Evolutionary conservation across 2,797 vertebrate species (phyloP), one percentile per base, ranked within the genome.

Genomic region (Neopelma chrysocephalum): DNA sequence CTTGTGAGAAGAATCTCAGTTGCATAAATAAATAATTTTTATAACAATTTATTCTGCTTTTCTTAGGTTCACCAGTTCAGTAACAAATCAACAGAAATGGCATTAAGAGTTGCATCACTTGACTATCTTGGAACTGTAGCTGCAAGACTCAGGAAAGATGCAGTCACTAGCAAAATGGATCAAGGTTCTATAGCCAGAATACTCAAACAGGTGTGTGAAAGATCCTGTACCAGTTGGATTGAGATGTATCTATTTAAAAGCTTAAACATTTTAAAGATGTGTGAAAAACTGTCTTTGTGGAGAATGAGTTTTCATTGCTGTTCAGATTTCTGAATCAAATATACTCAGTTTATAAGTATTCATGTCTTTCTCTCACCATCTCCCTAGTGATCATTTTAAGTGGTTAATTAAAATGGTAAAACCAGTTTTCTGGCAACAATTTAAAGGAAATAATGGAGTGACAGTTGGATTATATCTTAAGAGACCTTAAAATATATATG

Each of bases 91-190:
- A 99, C 99, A 87, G 99, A 99, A 97, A 99, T 99, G 99, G 99
- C 99, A 21, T 98, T 99, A 92, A 98, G 99, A 97, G 99, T 99
- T 88, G 99, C 99, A 9, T 99, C 99, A 2, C 98, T 99, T 91
- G 99, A 99, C 97, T 99, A 99, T 97, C 98, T 99, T 85, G 99
- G 99, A 96, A 99, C 99, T 20, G 99, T 99, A n/a, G 99, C 99
- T 10, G 99, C 99, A 68, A 98, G 99, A 48, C 96, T 99, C 12
- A 98, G 99, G 81, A 99, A 99, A 97, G 99, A 99, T 60, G 98
- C 99, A 3, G 98, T 99, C 87, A 98, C 98, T 82, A 99, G 98
- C 98, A 99, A 98, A 97, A 98, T 99, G 99, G 99, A 99, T 98
- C 99, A 99, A 97, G 98, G 98, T 36, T 98, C 98, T 89, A 99